Base-by-base conservation (phyloP, 2,797 vertebrate species). In the Acanthis flammea region DNA sequence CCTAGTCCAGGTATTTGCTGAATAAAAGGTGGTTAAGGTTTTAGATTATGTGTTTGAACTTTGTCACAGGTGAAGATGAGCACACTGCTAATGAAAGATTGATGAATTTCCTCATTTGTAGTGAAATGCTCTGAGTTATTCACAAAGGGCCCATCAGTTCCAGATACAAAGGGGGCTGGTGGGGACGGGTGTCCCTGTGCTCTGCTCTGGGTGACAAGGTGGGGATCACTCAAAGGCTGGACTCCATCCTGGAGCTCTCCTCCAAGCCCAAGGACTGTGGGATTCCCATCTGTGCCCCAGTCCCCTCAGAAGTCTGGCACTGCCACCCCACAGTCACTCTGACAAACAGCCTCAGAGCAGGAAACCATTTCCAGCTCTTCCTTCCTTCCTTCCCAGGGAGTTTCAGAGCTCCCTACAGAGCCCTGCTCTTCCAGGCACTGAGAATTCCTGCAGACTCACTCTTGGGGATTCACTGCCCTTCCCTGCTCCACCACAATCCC, bases 351-450 rank as follows among this genome's bases (percentile, higher is more conserved):
- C 93, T 48, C 14, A 16, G 74, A 88, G 91, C 48, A 87, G 67
- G 78, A 93, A 91, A 79, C 74, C 90, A 87, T 47, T 92, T 74
- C 92, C 94, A 94, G 78, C 60, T 45, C 57, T 82, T 92, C 66
- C 66, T 54, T 75, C 65, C 44, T 31, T 30, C 81, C n/a, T n/a
- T 42, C 12, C 30, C 54, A 12, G 45, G 24, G n/a, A 71, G 11
- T 31, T 79, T 19, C 10, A 6, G 47, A 54, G 50, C 60, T 80
- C 53, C 66, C 73, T 27, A 51, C 80, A 70, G 72, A 90, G 42
- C 42, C 27, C 33, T 55, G 72, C 73, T 27, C 57, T 60, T 48
- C 55, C 82, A 88, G 41, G 14, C 67, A 54, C 31, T 0, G 1
- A 61, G 5, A 87, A 19, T 33, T 82, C 74, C 37, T 54, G 68